Conservation (phyloP, 2,797 vertebrate species). For the Helicolenus hilgendorfi region DNA sequence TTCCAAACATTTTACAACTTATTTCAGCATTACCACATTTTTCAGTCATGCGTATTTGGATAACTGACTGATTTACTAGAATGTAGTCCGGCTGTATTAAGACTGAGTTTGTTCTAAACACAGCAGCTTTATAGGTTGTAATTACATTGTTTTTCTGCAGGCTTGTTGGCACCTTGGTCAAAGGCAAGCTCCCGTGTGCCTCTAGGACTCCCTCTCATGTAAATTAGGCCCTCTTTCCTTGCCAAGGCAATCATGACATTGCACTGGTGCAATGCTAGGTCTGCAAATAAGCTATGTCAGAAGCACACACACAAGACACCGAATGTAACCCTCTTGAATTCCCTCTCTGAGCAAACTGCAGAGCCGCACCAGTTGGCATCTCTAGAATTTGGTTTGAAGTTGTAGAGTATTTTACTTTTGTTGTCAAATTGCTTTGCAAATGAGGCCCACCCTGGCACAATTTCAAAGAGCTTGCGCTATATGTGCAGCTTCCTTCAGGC, state of each 20-base stretch:
- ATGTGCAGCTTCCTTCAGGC: constrained; percentile 83
- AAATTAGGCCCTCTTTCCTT: constrained; percentile 75
- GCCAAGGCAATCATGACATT: constrained; percentile 86
- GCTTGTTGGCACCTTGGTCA: constrained; percentile 80
- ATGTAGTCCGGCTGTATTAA: constrained; percentile 24
- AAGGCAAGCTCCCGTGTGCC: constrained; percentile 77
- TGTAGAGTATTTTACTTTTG: constrained; percentile 82
- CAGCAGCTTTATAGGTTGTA: constrained; percentile 67
- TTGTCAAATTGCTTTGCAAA: constrained; percentile 87
- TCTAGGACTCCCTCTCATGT: constrained; percentile 76
- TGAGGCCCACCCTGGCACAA: constrained; percentile 81
- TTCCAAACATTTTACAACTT: not conserved
- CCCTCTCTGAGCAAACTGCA: constrained; percentile 52
- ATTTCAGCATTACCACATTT: constrained; percentile 6
- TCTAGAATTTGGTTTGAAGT: constrained; percentile 80
- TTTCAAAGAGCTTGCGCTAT: constrained; percentile 83
- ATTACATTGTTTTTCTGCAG: constrained; percentile 78
- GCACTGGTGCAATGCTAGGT: constrained; percentile 74
- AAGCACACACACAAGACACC: constrained; percentile 50
- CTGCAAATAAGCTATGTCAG: constrained; percentile 79
- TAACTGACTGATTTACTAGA: constrained; percentile 3
- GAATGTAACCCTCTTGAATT: constrained; percentile 66
- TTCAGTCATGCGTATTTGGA: constrained; percentile 29
- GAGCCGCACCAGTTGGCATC: constrained; percentile 66
- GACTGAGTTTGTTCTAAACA: constrained; percentile 44